A percentile compares a stretch with the other conserved stretches of the same genome.
Conservation (phyloP, 2,113 vertebrate genomes). For the Tamias sibiricus region DNA sequence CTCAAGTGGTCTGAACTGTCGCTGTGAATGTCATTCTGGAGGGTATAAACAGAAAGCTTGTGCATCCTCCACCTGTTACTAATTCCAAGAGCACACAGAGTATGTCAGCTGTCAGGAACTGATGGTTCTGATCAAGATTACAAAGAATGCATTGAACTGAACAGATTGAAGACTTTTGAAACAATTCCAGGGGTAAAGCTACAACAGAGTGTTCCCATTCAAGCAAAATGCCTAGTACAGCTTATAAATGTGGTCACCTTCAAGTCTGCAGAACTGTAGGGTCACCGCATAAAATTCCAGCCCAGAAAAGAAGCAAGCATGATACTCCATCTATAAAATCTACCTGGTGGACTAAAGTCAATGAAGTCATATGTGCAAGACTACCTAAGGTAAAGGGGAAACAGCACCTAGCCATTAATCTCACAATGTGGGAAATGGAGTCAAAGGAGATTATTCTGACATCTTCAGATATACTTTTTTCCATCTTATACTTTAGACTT, state of each 20-base stretch:
- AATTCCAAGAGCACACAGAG: no score
- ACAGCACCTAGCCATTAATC: no score
- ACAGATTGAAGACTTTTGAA: background rate
- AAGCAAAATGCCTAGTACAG: no score
- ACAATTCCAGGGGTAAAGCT: background rate
- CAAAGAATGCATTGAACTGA: background rate
- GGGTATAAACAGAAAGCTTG: background rate
- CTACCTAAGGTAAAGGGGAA: background rate
- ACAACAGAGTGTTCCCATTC: no score
- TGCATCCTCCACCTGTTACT: no score
- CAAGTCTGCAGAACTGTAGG: background rate
- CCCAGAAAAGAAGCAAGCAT: background rate
- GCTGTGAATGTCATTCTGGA: background rate
- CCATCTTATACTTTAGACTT: background rate
- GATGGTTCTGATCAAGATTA: background rate
- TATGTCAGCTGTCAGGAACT: background rate
- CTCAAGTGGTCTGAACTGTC: accelerated
- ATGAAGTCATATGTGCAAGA: background rate
- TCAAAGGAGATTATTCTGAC: background rate
- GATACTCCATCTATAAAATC: background rate
- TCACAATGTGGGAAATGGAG: no score
- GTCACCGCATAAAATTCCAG: background rate
- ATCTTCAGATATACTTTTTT: background rate
- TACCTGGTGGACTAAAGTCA: accelerated
- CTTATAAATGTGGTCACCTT: background rate